Evolutionary conservation across 1,140 invertebrate species (phyloP), one percentile per base, ranked within the genome.

Genomic region (Andrena cerasifolii): DNA sequence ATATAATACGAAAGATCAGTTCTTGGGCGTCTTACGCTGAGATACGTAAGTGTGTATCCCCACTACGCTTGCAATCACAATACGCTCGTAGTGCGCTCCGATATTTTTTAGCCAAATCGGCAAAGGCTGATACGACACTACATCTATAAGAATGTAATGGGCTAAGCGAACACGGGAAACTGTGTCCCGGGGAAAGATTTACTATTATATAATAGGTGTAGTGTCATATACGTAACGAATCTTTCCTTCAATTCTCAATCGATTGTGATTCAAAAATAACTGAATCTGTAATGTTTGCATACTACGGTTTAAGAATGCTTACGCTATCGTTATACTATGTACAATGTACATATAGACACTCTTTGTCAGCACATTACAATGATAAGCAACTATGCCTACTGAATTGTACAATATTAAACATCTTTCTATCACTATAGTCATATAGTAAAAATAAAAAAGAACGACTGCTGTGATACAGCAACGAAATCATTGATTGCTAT

Each of bases 11-110:
- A 86, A 79, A 88, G 49, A 80, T 88, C 71, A 86, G 85, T 87
- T 86, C 74, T 87, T 81, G 66, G 78, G 87, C 86, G 86, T 88
- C 78, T 85, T 62, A 88, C 86, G 85, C 87, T 82, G 79, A 75
- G 65, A 59, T 62, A 79, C 59, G 72, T 70, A 24, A 76, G 53
- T 61, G 73, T 66, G 36, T 66, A 68, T 70, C n/a, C 65, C 80
- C 79, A 80, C 49, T 79, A 62, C 75, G 56, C 47, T 78, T 59
- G 62, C 66, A 77, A 80, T 86, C 63, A 87, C 74, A 83, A 82
- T 83, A 56, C 45, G 75, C 74, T 85, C 75, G 12, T 76, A 86
- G 71, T 67, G 80, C 62, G 77, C 56, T 83, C 80, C 78, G 78
- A 78, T 79, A 68, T 85, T 78, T 77, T 88, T 88, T 77, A 86